Evolutionary conservation across 2,113 vertebrate species (phyloP).

Genomic region (Rhizomys pruinosus): DNA sequence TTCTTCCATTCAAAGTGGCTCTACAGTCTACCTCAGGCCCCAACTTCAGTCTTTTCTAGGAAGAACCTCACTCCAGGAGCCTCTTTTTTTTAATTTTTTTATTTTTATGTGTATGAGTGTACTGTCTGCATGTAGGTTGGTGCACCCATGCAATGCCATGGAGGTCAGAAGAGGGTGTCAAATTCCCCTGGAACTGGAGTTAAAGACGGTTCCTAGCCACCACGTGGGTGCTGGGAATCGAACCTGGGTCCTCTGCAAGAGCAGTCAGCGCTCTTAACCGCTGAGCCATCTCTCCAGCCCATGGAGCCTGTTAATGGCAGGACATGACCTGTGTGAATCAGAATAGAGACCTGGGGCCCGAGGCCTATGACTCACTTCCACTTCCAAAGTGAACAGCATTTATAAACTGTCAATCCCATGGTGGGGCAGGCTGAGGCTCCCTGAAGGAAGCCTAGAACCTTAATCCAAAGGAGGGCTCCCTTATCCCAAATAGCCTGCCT

Average conservation of each 20-base stretch:
- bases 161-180: too few relatives aligned
- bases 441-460: neutral
- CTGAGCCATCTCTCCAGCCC: too few relatives aligned
- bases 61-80: neutral
- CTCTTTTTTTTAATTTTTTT: too few relatives aligned
- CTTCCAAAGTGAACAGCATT: neutral
- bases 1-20: neutral
- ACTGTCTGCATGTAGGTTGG: too few relatives aligned
- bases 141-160: too few relatives aligned
- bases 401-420: neutral
- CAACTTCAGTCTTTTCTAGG: constrained; percentile 10
- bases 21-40: neutral
- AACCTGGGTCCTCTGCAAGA: too few relatives aligned
- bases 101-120: too few relatives aligned
- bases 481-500: neutral
- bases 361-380: fast-evolving
- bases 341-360: too few relatives aligned
- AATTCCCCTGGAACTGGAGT: too few relatives aligned
- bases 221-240: too few relatives aligned
- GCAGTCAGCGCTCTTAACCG: too few relatives aligned
- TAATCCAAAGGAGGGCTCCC: neutral
- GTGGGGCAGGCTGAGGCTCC: neutral
- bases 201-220: too few relatives aligned
- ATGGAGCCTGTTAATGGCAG: fast-evolving
- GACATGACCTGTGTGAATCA: neutral